Percentiles rank a stretch among this genome's conserved stretches.
phyloP scores from a whole-genome alignment of 2,888 invertebrate genomes.

The Thumatha senex region DNA sequence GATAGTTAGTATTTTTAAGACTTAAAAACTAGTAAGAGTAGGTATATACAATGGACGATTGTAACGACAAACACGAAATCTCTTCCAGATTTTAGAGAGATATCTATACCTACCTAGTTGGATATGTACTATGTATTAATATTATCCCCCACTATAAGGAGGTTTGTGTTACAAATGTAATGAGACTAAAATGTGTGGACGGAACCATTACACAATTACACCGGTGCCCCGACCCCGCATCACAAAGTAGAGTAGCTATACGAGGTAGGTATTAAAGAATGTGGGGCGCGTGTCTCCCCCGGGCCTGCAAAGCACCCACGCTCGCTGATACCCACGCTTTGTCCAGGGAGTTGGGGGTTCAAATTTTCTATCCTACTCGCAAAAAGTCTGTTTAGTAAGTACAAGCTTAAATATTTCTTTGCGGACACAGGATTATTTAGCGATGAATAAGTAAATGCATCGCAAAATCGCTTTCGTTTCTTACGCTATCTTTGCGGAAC shows the following conservation, averaged over 20 bases:
- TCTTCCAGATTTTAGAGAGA: no score
- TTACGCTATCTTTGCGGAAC: conserved; percentile 37
- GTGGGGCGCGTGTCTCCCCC: conserved; percentile 30
- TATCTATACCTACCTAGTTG: no score
- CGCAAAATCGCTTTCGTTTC: conserved; percentile 42
- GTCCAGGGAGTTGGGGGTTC: conserved; percentile 41
- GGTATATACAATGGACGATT: no score
- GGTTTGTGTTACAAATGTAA: conserved; percentile 21
- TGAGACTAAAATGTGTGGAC: conserved; percentile 22
- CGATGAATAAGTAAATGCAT: conserved; percentile 60
- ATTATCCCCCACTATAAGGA: no score
- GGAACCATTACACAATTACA: conserved; percentile 43
- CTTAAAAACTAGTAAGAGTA: no score
- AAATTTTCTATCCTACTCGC: conserved; percentile 52
- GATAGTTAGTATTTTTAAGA: no score
- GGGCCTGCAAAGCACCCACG: conserved; percentile 17
- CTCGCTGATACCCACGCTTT: conserved; percentile 33
- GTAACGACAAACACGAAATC: no score
- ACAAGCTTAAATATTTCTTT: conserved; percentile 54
- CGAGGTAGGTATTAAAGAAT: conserved; percentile 23
- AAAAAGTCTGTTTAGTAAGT: conserved; percentile 52
- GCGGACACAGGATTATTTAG: conserved; percentile 50
- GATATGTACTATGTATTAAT: no score
- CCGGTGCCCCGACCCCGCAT: conserved; percentile 43
- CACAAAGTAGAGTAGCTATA: conserved; percentile 33